Conservation (phyloP, 2,888 invertebrate species). For the Venusia cambrica region DNA sequence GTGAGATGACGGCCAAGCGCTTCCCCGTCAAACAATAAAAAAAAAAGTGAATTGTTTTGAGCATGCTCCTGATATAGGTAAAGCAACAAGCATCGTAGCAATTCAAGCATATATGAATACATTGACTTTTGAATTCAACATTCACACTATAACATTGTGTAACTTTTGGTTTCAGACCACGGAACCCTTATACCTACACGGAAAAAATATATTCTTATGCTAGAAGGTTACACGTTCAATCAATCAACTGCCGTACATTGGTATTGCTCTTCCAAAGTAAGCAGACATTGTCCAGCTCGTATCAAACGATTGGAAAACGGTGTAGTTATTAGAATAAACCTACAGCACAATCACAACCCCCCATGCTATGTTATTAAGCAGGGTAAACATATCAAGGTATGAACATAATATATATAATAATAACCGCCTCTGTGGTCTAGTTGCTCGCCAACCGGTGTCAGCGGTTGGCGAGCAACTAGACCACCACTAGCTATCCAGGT, state of each 20-base stretch:
- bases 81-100: too few species aligned
- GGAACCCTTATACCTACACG: constrained; percentile 41
- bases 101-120: too few species aligned
- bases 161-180: constrained; percentile 8
- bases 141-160: neutral
- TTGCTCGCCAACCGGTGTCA: too few species aligned
- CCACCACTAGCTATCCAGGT: too few species aligned
- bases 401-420: neutral
- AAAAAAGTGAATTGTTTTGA: too few species aligned
- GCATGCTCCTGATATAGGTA: too few species aligned
- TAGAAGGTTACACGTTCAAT: constrained; percentile 46
- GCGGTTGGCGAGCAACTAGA: too few species aligned
- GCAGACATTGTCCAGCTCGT: constrained; percentile 32
- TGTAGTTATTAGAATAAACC: constrained; percentile 19
- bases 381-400: neutral
- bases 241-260: too few species aligned
- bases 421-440: too few species aligned
- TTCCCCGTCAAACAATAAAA: too few species aligned
- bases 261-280: constrained; percentile 39
- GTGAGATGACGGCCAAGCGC: too few species aligned
- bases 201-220: constrained; percentile 40
- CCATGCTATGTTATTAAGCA: constrained; percentile 25
- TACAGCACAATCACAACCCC: constrained; percentile 32
- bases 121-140: too few species aligned
- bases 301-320: constrained; percentile 27